Evolutionary conservation across 2,888 invertebrate species (phyloP).

Genomic region (Metacarcinus magister): DNA sequence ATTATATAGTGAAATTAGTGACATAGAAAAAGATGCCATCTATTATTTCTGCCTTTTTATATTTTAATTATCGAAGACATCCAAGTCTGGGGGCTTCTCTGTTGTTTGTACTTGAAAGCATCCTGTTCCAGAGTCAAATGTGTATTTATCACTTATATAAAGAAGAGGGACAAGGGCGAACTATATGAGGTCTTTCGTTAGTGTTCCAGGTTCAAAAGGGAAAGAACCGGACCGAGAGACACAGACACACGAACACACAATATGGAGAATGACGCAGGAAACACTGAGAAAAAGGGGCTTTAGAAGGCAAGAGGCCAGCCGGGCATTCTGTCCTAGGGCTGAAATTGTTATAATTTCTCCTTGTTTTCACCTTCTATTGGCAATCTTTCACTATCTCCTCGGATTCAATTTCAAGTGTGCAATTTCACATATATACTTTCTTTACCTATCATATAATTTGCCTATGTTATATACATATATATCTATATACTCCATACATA

Average conservation of each 20-base stretch:
- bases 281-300: conserved; percentile 79
- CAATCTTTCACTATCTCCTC: conserved; percentile 44
- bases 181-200: conserved; percentile 77
- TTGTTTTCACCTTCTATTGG: conserved; percentile 54
- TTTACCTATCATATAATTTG: conserved; percentile 72
- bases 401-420: conserved; percentile 9
- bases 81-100: conserved; percentile 73
- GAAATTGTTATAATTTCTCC: conserved; percentile 40
- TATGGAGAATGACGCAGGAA: conserved; percentile 81
- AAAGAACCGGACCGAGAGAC: conserved; percentile 78
- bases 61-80: conserved; percentile 67
- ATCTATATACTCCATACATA: conserved; percentile 66
- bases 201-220: conserved; percentile 79
- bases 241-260: conserved; percentile 81
- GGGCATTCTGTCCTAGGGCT: conserved; percentile 74
- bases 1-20: conserved; percentile 78
- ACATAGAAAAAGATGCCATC: conserved; percentile 78
- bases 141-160: conserved; percentile 79
- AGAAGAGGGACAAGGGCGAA: conserved; percentile 75
- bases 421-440: conserved; percentile 60
- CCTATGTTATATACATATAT: conserved; percentile 76
- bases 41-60: conserved; percentile 61
- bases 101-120: conserved; percentile 80
- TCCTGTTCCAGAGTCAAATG: conserved; percentile 78
- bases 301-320: conserved; percentile 76